Percentiles rank a stretch among this genome's conserved stretches.
Evolutionary conservation across 2,888 invertebrate species (phyloP).

Genomic region (Ditula angustiorana): DNA sequence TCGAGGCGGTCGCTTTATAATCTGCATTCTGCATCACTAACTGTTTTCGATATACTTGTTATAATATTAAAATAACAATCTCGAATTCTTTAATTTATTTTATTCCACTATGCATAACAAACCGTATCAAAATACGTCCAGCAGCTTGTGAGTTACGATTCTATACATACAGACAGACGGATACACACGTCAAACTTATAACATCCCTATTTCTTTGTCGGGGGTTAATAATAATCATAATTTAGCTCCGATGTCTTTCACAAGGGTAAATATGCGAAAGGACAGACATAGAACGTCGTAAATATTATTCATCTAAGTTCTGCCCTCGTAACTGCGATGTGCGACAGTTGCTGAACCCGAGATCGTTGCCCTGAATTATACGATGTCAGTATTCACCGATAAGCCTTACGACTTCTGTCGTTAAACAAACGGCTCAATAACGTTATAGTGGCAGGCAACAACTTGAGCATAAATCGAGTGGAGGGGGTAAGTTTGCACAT

Average conservation of each 20-base stretch:
- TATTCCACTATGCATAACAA: too few relatives aligned
- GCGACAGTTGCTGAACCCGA: conserved; percentile 25
- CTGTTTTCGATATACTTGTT: neutral
- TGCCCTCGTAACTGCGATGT: conserved; percentile 10
- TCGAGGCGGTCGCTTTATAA: conserved; percentile 11
- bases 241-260: conserved; percentile 10
- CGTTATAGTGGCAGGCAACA: too few relatives aligned
- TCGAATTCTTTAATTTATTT: too few relatives aligned
- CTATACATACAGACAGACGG: too few relatives aligned
- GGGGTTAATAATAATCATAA: neutral
- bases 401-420: neutral
- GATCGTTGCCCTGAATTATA: conserved; percentile 26
- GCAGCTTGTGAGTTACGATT: too few relatives aligned
- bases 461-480: too few relatives aligned
- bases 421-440: conserved; percentile 1
- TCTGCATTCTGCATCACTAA: conserved; percentile 1
- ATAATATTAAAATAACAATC: neutral
- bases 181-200: too few relatives aligned
- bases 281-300: conserved; percentile 1
- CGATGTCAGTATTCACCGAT: conserved; percentile 1
- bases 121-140: too few relatives aligned
- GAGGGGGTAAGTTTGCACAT: too few relatives aligned
- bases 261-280: conserved; percentile 9
- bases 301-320: conserved; percentile 19
- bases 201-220: too few relatives aligned